Evolutionary conservation across 2,888 invertebrate genomes (phyloP).

Genomic region (Agrochola circellaris): DNA sequence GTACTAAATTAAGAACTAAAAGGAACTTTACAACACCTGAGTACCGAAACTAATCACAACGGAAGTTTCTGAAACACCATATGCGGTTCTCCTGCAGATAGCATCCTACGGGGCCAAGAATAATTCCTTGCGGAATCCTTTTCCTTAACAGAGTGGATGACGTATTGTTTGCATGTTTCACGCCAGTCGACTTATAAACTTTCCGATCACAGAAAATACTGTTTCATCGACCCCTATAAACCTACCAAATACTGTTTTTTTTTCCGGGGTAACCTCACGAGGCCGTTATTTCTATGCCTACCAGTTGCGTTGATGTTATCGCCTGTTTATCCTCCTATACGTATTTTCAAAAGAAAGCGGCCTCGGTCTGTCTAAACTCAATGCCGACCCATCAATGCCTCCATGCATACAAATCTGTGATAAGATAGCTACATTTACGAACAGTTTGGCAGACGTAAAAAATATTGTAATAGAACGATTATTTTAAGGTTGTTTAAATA

Average conservation of each 20-base stretch:
- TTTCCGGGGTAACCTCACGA: conserved; percentile 17
- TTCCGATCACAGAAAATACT: conserved; percentile 22
- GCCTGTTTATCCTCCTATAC: conserved; percentile 51
- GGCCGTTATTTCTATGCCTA: conserved; percentile 8
- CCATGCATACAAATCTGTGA: conserved; percentile 51
- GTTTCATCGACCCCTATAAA: conserved; percentile 26
- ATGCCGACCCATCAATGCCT: conserved; percentile 67
- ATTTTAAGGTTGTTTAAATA: conserved; percentile 1
- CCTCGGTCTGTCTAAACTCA: conserved; percentile 63
- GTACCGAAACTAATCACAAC: not conserved
- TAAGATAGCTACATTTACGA: conserved; percentile 19
- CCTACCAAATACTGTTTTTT: conserved; percentile 22
- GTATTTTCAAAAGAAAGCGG: conserved; percentile 59
- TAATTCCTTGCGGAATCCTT: conserved; percentile 28
- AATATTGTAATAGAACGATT: conserved; percentile 1
- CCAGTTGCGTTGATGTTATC: conserved; percentile 16
- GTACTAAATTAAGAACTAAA: not conserved
- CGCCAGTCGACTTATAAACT: conserved; percentile 2
- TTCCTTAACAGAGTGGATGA: conserved; percentile 22
- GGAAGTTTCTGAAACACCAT: not conserved
- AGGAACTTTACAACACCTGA: not conserved
- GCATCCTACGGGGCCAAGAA: conserved; percentile 17
- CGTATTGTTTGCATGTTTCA: conserved; percentile 22
- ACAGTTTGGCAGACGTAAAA: not conserved
- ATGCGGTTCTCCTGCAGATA: not conserved